Evolutionary conservation across 1,140 invertebrate genomes (phyloP), one percentile per base, ranked within the genome.

Genomic region (Charaxes varanes): DNA sequence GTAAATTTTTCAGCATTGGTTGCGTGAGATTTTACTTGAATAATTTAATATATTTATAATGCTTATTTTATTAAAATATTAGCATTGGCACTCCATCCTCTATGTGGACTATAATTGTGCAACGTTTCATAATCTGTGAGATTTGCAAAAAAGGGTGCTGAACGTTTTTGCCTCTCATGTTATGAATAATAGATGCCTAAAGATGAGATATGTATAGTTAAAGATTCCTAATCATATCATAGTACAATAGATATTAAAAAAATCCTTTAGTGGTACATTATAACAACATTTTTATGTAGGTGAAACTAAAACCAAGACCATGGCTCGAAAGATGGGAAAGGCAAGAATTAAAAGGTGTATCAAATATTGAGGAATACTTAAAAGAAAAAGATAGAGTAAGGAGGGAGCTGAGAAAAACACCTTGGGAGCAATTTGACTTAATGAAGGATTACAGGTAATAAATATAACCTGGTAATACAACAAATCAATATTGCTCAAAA

Each of bases 341-440:
- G 22, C 87, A 91, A 62, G 86, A 93, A 55, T 83, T 97, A 14
- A 89, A 93, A 77, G 96, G 95, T 12, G 85, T 95, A n/a, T 70
- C 87, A 44, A 88, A 90, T 49, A 77, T 91, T 40, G 86, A 87
- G 31, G 74, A 88, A 24, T 68, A 87, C 57, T 58, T 90, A 13
- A 88, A 87, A 52, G 83, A 90, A 45, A 90, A 87, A 58, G 87
- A 89, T 53, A 86, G 83, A 48, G 79, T 77, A 12, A 87, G 87
- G 57, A 87, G 88, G 16, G 73, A 85, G 52, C 69, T 88, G 54
- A 67, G 86, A 21, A 85, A 84, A 28, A 93, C 86, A 59, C 93
- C 93, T 5, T 96, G 93, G 92, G 92, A 94, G 60, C 94, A 95
- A 86, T 96, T 92, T 84, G 97, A 99, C 81, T 84, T 98, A 21